Conservation (phyloP, 35 echinoderm and acorn worm genomes). For the Lytechinus pictus region DNA sequence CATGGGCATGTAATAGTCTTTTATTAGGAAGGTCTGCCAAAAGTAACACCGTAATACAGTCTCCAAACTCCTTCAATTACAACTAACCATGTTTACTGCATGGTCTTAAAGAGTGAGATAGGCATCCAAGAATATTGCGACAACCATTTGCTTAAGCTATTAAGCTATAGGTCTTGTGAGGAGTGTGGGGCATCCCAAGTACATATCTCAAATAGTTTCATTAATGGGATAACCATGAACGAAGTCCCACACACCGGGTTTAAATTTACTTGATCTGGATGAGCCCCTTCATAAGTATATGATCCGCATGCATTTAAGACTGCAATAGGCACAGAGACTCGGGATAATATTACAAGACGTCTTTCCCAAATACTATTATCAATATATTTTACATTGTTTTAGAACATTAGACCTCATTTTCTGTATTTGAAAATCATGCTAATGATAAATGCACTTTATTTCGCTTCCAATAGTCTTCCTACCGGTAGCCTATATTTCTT, state of each 20-base stretch:
- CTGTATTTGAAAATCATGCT: too few relatives aligned
- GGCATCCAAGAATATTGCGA: not conserved
- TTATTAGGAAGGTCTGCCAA: conserved; percentile 1
- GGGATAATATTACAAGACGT: not conserved
- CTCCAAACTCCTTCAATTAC: not conserved
- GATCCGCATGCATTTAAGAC: too few relatives aligned
- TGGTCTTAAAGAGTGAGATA: not conserved
- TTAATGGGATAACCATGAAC: conserved; percentile 12
- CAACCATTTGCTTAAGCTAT: conserved; percentile 18
- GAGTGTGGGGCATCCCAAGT: not conserved
- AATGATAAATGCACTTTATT: too few relatives aligned
- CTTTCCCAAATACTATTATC: not conserved
- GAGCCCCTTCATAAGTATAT: too few relatives aligned
- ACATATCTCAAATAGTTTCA: conserved; percentile 7
- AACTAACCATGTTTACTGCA: not conserved
- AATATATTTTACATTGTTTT: too few relatives aligned
- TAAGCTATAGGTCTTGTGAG: conserved; percentile 1
- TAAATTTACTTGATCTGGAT: not conserved
- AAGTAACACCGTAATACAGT: not conserved
- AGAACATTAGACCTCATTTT: too few relatives aligned
- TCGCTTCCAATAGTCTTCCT: too few relatives aligned
- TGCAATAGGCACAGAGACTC: too few relatives aligned
- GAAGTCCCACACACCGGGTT: not conserved
- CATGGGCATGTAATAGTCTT: not conserved
- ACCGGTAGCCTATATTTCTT: too few relatives aligned